phyloP scores from a whole-genome alignment of 1,140 invertebrate genomes.

The Reticulitermes speratus region DNA sequence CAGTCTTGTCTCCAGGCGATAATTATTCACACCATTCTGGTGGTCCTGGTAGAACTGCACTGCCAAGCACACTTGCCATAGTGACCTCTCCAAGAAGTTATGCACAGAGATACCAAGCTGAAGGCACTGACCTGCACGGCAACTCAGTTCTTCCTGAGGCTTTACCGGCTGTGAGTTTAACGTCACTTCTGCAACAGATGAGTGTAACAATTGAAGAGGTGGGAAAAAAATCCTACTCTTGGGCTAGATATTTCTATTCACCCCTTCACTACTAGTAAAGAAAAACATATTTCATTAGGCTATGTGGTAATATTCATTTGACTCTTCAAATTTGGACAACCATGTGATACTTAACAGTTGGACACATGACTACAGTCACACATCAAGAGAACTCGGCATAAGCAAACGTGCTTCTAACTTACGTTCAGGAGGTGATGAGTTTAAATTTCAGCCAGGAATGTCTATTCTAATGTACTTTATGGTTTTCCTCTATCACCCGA shows the following conservation, averaged over 20 bases:
- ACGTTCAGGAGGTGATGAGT: too few species aligned
- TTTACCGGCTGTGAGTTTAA: slow-evolving; percentile 65
- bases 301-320: too few species aligned
- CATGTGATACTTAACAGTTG: too few species aligned
- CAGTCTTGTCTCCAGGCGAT: slow-evolving; percentile 77
- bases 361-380: too few species aligned
- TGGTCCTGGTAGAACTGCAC: slow-evolving; percentile 89
- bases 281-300: too few species aligned
- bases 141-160: slow-evolving; percentile 71
- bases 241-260: background rate
- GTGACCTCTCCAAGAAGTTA: slow-evolving; percentile 68
- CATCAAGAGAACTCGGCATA: too few species aligned
- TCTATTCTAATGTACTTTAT: too few species aligned
- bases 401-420: too few species aligned
- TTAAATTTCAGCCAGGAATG: too few species aligned
- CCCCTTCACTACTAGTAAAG: too few species aligned
- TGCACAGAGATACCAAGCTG: slow-evolving; percentile 68
- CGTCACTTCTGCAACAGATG: slow-evolving; percentile 61
- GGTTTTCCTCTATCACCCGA: too few species aligned
- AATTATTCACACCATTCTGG: slow-evolving; percentile 82
- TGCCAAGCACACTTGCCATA: slow-evolving; percentile 68
- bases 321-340: too few species aligned
- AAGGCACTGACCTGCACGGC: slow-evolving; percentile 71
- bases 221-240: background rate
- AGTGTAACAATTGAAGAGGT: slow-evolving; percentile 25